phyloP scores from a whole-genome alignment of 2,888 invertebrate species.

The Dynastes grantii region DNA sequence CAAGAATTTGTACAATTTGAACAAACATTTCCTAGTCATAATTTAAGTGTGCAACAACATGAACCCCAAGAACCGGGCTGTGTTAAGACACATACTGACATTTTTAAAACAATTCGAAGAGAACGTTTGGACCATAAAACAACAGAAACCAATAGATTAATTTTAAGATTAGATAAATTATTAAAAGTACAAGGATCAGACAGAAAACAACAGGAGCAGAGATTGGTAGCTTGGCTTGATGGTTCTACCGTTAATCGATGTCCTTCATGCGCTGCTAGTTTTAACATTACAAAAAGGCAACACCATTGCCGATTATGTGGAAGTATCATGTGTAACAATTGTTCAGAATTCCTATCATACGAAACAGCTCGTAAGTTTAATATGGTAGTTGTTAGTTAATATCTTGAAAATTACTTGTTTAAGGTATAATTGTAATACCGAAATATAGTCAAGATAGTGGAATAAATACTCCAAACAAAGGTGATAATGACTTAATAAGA shows the following conservation, averaged over 20 bases:
- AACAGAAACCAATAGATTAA: slow-evolving; percentile 94
- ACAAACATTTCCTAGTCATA: slow-evolving; percentile 62
- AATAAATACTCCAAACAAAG: slow-evolving; percentile 30
- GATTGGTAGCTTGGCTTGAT: slow-evolving; percentile 93
- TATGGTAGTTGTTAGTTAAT: slow-evolving; percentile 53
- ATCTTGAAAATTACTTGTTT: slow-evolving; percentile 43
- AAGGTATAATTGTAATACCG: slow-evolving; percentile 55
- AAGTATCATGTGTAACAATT: slow-evolving; percentile 92
- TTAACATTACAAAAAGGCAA: slow-evolving; percentile 89
- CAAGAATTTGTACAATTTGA: slow-evolving; percentile 76
- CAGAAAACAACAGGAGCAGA: slow-evolving; percentile 82
- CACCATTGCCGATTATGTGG: slow-evolving; percentile 98
- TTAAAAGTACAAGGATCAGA: slow-evolving; percentile 82
- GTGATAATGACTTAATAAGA: slow-evolving; percentile 76
- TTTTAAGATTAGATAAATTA: slow-evolving; percentile 94
- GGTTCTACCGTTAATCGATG: slow-evolving; percentile 92
- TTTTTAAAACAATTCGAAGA: slow-evolving; percentile 81
- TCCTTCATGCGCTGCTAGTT: slow-evolving; percentile 91
- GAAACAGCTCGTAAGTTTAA: slow-evolving; percentile 81
- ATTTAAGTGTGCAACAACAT: slow-evolving; percentile 10
- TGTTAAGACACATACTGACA: slow-evolving; percentile 79
- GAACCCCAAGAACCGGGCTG: slow-evolving; percentile 78
- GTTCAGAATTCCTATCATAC: slow-evolving; percentile 88
- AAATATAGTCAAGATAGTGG: slow-evolving; percentile 50
- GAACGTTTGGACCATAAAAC: slow-evolving; percentile 88